Evolutionary conservation across 2,113 vertebrate genomes (phyloP).

Genomic region (Spea multiplicata): DNA sequence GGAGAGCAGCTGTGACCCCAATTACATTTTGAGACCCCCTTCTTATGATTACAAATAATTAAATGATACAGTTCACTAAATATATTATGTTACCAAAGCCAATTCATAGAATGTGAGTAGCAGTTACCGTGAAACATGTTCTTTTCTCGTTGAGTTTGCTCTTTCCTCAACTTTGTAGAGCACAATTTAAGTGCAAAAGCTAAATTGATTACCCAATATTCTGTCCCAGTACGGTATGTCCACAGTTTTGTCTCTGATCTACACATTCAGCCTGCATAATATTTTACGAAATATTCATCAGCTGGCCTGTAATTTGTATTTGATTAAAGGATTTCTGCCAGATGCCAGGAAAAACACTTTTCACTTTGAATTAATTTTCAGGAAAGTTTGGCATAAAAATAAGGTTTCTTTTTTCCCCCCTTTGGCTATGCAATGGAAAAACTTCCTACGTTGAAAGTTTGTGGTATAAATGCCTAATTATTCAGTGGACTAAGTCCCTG

Average conservation of each 20-base stretch:
- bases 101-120: too few species aligned
- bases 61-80: too few species aligned
- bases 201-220: background rate
- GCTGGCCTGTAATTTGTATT: constrained; percentile 62
- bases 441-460: constrained; percentile 34
- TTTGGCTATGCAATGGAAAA: constrained; percentile 52
- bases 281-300: constrained; percentile 44
- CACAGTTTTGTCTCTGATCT: constrained; percentile 19
- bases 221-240: constrained; percentile 13
- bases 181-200: background rate
- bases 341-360: constrained; percentile 56
- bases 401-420: constrained; percentile 21
- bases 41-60: too few species aligned
- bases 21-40: too few species aligned
- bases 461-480: constrained; percentile 7
- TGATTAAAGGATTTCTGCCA: constrained; percentile 65
- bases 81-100: too few species aligned
- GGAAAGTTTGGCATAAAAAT: constrained; percentile 30
- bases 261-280: constrained; percentile 38
- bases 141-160: too few species aligned
- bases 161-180: too few species aligned
- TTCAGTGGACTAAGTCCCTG: background rate
- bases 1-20: too few species aligned
- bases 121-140: too few species aligned
- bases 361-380: constrained; percentile 57